A percentile compares a stretch with the other conserved stretches of the same genome.
These are phyloP conservation scores for Neomonachus schauinslandi DNA, from an alignment of 2,113 vertebrate genomes.

Conservation along the genomic window DNA sequence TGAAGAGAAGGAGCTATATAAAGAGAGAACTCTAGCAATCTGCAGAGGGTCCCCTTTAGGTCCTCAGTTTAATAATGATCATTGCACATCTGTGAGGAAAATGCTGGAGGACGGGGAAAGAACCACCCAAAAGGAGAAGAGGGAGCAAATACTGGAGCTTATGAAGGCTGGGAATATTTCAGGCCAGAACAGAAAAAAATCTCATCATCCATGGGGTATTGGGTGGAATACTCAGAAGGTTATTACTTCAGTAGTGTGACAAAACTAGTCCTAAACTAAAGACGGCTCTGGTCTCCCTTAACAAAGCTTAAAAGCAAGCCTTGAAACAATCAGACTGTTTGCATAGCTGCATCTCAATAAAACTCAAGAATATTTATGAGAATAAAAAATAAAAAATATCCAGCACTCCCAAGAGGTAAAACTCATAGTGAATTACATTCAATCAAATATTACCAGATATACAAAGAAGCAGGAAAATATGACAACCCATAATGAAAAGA, in stretches of 20 bases:
- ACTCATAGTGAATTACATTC: neutral
- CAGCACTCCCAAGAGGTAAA: neutral
- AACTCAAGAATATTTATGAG: neutral
- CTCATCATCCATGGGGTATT: neutral
- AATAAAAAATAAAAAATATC: neutral
- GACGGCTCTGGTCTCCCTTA: neutral
- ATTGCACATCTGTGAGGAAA: neutral
- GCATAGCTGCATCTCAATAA: neutral
- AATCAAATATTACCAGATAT: neutral
- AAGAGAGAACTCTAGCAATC: neutral
- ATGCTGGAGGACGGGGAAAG: neutral
- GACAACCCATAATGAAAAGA: neutral
- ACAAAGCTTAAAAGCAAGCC: neutral
- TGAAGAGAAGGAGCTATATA: neutral
- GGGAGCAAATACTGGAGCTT: neutral
- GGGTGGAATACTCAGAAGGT: neutral
- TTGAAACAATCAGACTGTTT: neutral
- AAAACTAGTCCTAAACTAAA: neutral
- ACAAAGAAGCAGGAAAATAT: neutral
- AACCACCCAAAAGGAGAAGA: neutral
- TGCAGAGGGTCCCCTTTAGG: neutral
- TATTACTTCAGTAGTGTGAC: neutral
- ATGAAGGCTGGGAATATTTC: neutral
- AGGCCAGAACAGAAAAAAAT: neutral
- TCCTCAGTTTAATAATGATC: neutral